Conservation (phyloP, 2,888 invertebrate genomes). For the Thera obeliscata region DNA sequence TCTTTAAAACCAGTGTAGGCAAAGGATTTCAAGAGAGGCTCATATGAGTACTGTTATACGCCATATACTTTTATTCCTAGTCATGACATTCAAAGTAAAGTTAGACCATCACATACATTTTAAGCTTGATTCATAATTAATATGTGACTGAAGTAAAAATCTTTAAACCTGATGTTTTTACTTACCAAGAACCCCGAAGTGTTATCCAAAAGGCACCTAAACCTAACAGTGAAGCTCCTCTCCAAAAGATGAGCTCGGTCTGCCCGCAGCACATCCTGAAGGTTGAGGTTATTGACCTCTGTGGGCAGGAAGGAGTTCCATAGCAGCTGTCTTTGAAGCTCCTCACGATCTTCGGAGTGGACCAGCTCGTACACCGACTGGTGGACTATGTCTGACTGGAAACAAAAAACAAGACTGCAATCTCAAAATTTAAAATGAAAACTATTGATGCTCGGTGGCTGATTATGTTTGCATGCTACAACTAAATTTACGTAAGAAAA, state of each 20-base stretch:
- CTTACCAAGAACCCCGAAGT: conserved; percentile 99
- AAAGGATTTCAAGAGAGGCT: too few relatives aligned
- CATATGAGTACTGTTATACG: too few relatives aligned
- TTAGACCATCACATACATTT: too few relatives aligned
- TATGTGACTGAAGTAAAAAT: too few relatives aligned
- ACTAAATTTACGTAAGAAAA: too few relatives aligned
- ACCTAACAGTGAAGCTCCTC: conserved; percentile 98
- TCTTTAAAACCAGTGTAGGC: too few relatives aligned
- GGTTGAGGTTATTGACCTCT: conserved; percentile 88
- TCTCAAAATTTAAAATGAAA: neutral
- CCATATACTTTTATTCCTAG: too few relatives aligned
- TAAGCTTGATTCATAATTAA: too few relatives aligned
- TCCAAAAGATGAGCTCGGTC: conserved; percentile 96
- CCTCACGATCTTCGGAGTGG: conserved; percentile 99
- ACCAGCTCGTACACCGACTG: conserved; percentile 99
- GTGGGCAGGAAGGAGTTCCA: conserved; percentile 97
- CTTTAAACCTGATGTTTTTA: neutral
- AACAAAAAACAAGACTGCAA: conserved; percentile 57
- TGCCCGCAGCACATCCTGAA: conserved; percentile 94
- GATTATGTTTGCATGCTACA: too few relatives aligned
- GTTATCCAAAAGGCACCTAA: conserved; percentile 99
- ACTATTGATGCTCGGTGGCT: too few relatives aligned
- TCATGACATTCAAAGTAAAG: too few relatives aligned
- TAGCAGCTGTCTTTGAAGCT: conserved; percentile 96
- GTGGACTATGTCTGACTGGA: conserved; percentile 99